Evolutionary conservation across 1,140 invertebrate species (phyloP).

Genomic region (Coelopa frigida): DNA sequence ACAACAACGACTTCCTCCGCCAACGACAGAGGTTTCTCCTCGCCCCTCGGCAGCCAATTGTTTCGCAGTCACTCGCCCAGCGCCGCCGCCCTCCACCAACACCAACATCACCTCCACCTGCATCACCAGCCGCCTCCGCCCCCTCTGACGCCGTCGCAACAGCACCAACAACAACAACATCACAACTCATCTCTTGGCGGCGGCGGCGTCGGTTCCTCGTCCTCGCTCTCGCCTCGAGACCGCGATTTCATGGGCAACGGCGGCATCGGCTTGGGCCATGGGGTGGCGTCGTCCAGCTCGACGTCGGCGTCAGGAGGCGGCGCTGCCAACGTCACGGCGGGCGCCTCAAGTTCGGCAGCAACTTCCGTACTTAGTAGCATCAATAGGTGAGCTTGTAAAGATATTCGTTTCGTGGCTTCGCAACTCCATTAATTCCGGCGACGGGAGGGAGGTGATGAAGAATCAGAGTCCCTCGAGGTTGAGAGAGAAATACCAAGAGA

Average conservation of each 20-base stretch:
- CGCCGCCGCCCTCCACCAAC: slow-evolving; percentile 7
- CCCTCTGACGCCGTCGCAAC: slow-evolving; percentile 40
- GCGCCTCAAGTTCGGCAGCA: slow-evolving; percentile 20
- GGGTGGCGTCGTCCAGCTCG: background rate
- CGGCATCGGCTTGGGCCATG: slow-evolving; percentile 3
- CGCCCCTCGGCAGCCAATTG: slow-evolving; percentile 25
- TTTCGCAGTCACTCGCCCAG: slow-evolving; percentile 33
- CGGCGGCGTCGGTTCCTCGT: slow-evolving; percentile 7
- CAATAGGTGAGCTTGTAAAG: slow-evolving; percentile 40
- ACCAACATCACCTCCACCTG: no score
- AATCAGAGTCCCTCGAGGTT: no score
- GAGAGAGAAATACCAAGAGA: no score
- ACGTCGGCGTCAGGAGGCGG: slow-evolving; percentile 14
- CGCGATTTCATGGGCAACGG: slow-evolving; percentile 39
- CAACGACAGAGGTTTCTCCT: slow-evolving; percentile 41
- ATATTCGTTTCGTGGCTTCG: slow-evolving; percentile 1
- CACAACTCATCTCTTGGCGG: slow-evolving; percentile 32
- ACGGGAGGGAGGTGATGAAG: no score
- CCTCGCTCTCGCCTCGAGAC: slow-evolving; percentile 34
- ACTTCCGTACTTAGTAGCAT: slow-evolving; percentile 48
- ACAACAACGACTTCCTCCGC: slow-evolving; percentile 11
- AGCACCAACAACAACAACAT: slow-evolving; percentile 31
- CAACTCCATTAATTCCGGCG: background rate
- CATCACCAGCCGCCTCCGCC: slow-evolving; percentile 43
- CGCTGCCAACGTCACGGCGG: slow-evolving; percentile 3